These are phyloP conservation scores for Leucophenga varia DNA, from an alignment of 1,140 invertebrate genomes.

Conservation along the genomic window DNA sequence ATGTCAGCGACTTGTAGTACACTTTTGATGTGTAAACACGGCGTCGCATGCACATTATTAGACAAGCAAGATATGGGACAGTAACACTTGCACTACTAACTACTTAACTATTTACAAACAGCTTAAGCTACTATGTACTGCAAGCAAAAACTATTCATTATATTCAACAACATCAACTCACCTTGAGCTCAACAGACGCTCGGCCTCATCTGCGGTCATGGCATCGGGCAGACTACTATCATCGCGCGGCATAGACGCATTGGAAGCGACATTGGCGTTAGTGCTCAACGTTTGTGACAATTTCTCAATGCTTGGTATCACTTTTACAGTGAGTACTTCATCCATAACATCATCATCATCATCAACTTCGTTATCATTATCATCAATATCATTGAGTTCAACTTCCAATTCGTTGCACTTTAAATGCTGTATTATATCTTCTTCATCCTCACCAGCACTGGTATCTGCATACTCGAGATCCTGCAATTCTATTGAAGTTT, in stretches of 20 bases:
- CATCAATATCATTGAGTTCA: conserved; percentile 24
- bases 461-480: conserved; percentile 61
- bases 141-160: no score
- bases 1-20: no score
- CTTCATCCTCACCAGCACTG: conserved; percentile 59
- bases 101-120: no score
- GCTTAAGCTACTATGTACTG: no score
- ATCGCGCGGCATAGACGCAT: conserved; percentile 27
- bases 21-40: no score
- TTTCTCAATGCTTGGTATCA: conserved; percentile 32
- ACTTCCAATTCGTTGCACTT: conserved; percentile 42
- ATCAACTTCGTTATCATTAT: no score
- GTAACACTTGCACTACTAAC: no score
- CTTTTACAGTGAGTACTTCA: no score
- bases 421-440: conserved; percentile 51
- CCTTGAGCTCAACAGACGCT: conserved; percentile 78
- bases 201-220: conserved; percentile 82
- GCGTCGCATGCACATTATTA: no score
- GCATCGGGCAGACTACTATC: conserved; percentile 63
- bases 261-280: conserved; percentile 1
- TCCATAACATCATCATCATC: conserved; percentile 34
- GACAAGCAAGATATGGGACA: no score
- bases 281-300: not conserved
- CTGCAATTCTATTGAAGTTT: conserved; percentile 46
- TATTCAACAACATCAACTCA: no score